phyloP scores from a whole-genome alignment of 2,888 invertebrate genomes.

The Epiperipatus broadwayi region DNA sequence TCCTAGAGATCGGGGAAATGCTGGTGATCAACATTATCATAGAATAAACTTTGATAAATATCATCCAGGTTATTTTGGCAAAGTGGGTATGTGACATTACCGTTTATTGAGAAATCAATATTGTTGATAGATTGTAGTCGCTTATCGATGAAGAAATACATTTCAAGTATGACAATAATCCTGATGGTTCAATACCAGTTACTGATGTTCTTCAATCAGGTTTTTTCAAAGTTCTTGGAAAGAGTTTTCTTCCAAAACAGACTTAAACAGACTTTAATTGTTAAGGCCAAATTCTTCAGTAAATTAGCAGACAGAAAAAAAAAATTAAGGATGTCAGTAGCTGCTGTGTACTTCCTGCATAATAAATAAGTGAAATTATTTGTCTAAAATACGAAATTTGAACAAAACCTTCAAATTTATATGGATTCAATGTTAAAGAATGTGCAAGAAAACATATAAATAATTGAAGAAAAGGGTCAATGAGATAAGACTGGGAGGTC shows the following conservation, averaged over 20 bases:
- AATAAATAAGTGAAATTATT: no score
- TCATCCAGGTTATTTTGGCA: slow-evolving; percentile 99
- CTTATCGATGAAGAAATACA: slow-evolving; percentile 79
- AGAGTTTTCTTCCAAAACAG: slow-evolving; percentile 85
- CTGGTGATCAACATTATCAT: slow-evolving; percentile 98
- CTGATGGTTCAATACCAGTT: slow-evolving; percentile 75
- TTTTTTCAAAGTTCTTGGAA: slow-evolving; percentile 92
- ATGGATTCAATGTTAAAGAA: no score
- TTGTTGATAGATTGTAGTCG: slow-evolving; percentile 85
- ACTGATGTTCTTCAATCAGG: slow-evolving; percentile 94
- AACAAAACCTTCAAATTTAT: no score
- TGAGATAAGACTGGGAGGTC: no score
- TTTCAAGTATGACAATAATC: slow-evolving; percentile 52
- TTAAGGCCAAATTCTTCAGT: slow-evolving; percentile 97
- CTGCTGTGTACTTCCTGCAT: slow-evolving; percentile 84
- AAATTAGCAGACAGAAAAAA: slow-evolving; percentile 86
- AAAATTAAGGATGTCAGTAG: slow-evolving; percentile 96
- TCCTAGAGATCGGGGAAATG: slow-evolving; percentile 99
- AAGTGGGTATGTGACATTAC: slow-evolving; percentile 98
- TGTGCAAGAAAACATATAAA: no score
- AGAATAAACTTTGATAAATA: slow-evolving; percentile 99
- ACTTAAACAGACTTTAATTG: no score
- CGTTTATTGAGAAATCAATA: slow-evolving; percentile 76
- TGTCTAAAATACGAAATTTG: no score
- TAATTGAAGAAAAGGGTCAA: no score